Evolutionary conservation across 2,888 invertebrate species (phyloP), one percentile per base, ranked within the genome.

Genomic region (Galeopsomyia nigrocyanea): DNA sequence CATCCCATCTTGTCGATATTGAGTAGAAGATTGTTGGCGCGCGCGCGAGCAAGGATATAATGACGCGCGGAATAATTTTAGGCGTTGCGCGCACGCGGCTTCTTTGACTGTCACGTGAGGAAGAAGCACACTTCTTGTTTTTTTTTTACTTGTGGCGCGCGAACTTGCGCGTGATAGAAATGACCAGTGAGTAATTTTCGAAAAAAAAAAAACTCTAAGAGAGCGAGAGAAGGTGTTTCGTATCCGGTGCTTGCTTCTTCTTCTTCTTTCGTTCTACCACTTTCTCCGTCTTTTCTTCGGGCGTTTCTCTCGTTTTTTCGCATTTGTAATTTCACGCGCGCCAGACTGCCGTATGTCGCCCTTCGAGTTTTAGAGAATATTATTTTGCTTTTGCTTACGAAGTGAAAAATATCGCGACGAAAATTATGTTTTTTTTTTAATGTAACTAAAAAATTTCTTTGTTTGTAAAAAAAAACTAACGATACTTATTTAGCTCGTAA

Each of bases 41-140:
- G 78, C 72, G 77, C 77, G 76, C 72, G 77, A 76, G 78, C 80
- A 39, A 13, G 39, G 7, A 39, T 39, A 82, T 84, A 84, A 86
- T 84, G 82, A 84, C 83, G 82, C 80, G 78, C 79, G 77, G 79
- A 81, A 82, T 82, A 83, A 84, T 84, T 83, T 83, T 79, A 73
- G 78, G 74, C 39, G 39, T 7, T 39, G 39, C 77, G 77, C 78
- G 39, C 77, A 77, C 78, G 83, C 84, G 82, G 84, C 81, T 81
- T 82, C 84, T 84, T 85, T 85, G 82, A 83, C 76, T 84, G 84
- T 84, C 82, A 82, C 82, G 82, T 81, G 39, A 39, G 39, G 39
- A 39, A 39, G 39, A n/a, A 39, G 39, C 39, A 39, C 76, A 82
- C 21, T 79, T 77, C 74, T 71, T 53, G 74, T 73, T 68, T 72